Conservation (phyloP, 2,888 invertebrate species). For the Sabatieria punctata region DNA sequence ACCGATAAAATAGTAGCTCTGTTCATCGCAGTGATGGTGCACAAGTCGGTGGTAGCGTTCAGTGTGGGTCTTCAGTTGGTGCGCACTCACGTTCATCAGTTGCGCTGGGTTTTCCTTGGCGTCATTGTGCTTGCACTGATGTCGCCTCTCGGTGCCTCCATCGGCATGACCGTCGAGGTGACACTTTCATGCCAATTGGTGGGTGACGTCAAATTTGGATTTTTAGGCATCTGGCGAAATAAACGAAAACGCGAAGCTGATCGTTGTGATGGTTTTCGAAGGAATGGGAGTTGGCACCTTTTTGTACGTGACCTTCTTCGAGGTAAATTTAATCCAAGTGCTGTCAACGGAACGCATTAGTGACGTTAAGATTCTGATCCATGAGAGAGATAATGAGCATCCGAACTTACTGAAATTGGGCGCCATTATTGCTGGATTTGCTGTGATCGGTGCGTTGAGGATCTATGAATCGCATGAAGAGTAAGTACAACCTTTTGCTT, state of each 20-base stretch:
- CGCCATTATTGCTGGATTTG: slow-evolving; percentile 25
- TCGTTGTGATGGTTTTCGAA: slow-evolving; percentile 40
- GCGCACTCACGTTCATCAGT: slow-evolving; percentile 27
- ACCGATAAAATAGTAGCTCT: slow-evolving; percentile 16
- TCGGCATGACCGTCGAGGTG: slow-evolving; percentile 20
- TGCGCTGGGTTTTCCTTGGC: slow-evolving; percentile 26
- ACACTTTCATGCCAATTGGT: neutral
- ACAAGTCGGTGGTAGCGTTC: slow-evolving; percentile 42
- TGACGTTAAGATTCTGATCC: slow-evolving; percentile 54
- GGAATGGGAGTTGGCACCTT: slow-evolving; percentile 81
- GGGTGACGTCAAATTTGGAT: neutral
- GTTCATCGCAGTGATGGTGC: slow-evolving; percentile 26
- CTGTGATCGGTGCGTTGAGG: slow-evolving; percentile 22
- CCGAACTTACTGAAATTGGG: slow-evolving; percentile 25
- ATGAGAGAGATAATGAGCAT: slow-evolving; percentile 31
- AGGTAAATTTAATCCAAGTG: slow-evolving; percentile 55
- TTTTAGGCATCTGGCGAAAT: neutral
- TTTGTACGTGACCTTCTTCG: slow-evolving; percentile 85
- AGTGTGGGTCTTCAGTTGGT: slow-evolving; percentile 39
- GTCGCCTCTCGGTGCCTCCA: slow-evolving; percentile 44
- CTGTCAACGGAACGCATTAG: slow-evolving; percentile 43
- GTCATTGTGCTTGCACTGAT: slow-evolving; percentile 41
- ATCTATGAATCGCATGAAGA: too few species aligned
- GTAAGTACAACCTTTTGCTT: too few species aligned
- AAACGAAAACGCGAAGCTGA: slow-evolving; percentile 8